Conservation (phyloP, 2,113 vertebrate species). For the Elaphurus davidianus region DNA sequence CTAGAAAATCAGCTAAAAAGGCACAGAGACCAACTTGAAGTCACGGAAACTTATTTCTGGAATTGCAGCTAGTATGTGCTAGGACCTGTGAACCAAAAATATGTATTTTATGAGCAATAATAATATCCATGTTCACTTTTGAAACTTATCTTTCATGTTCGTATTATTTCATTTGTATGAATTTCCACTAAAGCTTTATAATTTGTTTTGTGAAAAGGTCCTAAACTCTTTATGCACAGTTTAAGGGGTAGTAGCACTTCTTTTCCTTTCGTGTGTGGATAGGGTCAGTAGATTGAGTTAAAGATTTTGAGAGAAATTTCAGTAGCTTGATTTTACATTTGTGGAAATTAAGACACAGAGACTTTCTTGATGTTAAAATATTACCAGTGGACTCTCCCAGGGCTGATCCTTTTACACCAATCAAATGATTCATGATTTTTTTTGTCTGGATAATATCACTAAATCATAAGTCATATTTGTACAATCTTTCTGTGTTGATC, state of each 20-base stretch:
- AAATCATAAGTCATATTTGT: slow-evolving; percentile 7
- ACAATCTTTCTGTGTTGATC: slow-evolving; percentile 56
- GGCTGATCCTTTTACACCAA: not conserved
- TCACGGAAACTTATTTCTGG: not conserved
- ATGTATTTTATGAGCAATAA: not conserved
- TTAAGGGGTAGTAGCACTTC: fast-evolving
- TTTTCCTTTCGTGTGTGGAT: not conserved
- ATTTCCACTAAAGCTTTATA: not conserved
- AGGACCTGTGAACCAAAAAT: not conserved
- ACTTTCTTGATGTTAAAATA: not conserved
- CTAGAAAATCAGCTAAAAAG: slow-evolving; percentile 25
- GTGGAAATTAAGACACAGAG: not conserved
- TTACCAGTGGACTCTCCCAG: not conserved
- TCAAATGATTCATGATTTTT: not conserved
- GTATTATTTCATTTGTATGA: not conserved
- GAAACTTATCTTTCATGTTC: not conserved
- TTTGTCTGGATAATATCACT: not conserved
- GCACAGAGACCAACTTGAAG: not conserved
- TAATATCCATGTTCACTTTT: not conserved
- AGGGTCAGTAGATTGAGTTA: not conserved
- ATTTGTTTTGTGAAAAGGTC: not conserved
- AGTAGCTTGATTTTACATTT: not conserved
- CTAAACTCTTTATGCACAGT: not conserved
- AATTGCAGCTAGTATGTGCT: not conserved
- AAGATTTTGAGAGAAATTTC: not conserved